Percentiles rank a stretch among this genome's conserved stretches.
Conservation (phyloP, 1,140 invertebrate species). For the Danaus plexippus region DNA sequence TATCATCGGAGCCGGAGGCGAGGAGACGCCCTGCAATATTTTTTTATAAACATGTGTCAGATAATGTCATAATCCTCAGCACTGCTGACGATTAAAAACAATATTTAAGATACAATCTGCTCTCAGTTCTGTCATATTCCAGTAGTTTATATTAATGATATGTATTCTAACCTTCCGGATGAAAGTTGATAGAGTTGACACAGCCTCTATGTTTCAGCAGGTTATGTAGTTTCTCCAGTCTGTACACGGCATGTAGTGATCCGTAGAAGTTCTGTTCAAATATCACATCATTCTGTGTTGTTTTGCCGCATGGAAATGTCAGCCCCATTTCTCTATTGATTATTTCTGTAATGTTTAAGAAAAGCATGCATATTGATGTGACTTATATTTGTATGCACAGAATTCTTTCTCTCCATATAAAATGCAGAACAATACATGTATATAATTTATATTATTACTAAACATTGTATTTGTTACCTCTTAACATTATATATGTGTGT, state of each 20-base stretch:
- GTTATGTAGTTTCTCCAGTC: conserved; percentile 84
- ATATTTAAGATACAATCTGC: neutral
- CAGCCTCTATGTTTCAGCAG: conserved; percentile 89
- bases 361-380: neutral
- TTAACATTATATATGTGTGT: conserved; percentile 77
- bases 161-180: conserved; percentile 73
- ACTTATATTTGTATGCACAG: too few relatives aligned
- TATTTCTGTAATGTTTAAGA: conserved; percentile 63
- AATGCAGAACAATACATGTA: neutral
- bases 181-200: conserved; percentile 94
- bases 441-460: neutral
- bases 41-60: neutral
- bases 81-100: too few relatives aligned
- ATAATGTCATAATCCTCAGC: too few relatives aligned
- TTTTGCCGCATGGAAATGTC: conserved; percentile 63
- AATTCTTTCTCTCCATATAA: neutral
- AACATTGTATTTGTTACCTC: conserved; percentile 42
- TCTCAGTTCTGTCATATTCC: too few relatives aligned
- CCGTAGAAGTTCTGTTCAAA: conserved; percentile 84
- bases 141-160: too few relatives aligned
- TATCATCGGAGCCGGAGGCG: conserved; percentile 93
- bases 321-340: conserved; percentile 76
- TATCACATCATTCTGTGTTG: conserved; percentile 68
- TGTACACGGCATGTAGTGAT: conserved; percentile 86
- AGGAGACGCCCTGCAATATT: conserved; percentile 77